phyloP scores from a whole-genome alignment of 2,113 vertebrate species.

The Dryoscopus gambensis region DNA sequence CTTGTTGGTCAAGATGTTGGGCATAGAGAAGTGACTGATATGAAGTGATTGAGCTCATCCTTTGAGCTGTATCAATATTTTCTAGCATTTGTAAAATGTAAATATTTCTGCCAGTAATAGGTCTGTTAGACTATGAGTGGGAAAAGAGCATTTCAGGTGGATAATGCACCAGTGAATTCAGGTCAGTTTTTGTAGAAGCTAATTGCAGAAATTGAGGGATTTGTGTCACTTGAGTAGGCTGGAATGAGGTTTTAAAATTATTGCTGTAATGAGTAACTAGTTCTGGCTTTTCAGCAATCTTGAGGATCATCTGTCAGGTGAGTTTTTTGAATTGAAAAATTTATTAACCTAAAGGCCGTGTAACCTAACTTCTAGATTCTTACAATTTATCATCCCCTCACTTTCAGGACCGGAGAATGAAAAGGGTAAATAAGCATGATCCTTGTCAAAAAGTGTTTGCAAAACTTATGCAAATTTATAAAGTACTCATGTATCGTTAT shows the following conservation, averaged over 20 bases:
- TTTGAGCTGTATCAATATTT: background rate
- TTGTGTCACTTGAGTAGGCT: background rate
- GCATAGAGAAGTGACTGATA: background rate
- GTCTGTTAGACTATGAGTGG: background rate
- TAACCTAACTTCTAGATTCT: background rate
- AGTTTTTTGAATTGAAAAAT: background rate
- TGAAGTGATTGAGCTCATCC: background rate
- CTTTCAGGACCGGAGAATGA: background rate
- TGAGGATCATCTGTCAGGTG: background rate
- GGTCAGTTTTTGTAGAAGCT: background rate
- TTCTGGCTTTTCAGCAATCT: background rate
- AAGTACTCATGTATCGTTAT: background rate
- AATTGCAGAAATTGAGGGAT: background rate
- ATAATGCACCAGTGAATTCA: background rate
- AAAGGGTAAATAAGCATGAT: background rate
- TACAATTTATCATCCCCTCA: background rate
- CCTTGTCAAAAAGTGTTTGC: background rate
- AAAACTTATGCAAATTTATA: background rate
- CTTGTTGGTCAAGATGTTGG: background rate
- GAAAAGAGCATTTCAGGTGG: background rate
- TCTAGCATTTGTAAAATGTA: background rate
- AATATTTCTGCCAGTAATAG: background rate
- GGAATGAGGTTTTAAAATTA: background rate
- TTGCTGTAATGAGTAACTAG: background rate
- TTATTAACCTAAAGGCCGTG: background rate